Evolutionary conservation across 2,888 invertebrate species (phyloP).

Genomic region (Muschampia plurimacula): DNA sequence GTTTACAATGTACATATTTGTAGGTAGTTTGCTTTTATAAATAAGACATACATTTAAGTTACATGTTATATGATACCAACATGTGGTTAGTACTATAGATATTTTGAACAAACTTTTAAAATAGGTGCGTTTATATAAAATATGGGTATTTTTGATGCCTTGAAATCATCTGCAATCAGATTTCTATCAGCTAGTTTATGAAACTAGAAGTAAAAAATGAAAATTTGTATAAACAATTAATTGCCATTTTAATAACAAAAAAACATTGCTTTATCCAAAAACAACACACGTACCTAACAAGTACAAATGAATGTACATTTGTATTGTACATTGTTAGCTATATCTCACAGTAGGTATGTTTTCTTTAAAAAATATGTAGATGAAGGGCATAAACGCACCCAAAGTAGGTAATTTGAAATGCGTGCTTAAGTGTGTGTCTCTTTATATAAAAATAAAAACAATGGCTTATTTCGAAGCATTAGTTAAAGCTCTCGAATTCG

Average conservation of each 20-base stretch:
- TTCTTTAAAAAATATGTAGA: neutral
- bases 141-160: neutral
- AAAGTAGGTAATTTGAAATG: neutral
- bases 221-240: too few species aligned
- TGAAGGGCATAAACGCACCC: conserved; percentile 11
- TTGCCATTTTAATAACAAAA: too few species aligned
- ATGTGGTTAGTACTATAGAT: neutral
- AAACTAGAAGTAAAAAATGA: too few species aligned
- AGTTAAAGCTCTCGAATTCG: conserved; percentile 73
- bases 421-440: neutral
- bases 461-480: conserved; percentile 66
- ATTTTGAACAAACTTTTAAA: neutral
- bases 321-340: too few species aligned
- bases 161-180: neutral
- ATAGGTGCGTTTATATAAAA: conserved; percentile 15
- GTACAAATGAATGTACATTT: too few species aligned
- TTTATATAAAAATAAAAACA: conserved; percentile 34
- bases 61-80: neutral
- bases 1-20: conserved; percentile 13
- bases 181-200: too few species aligned
- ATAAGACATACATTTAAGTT: conserved; percentile 7
- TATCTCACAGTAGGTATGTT: too few species aligned
- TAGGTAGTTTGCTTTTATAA: conserved; percentile 4
- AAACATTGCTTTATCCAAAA: too few species aligned
- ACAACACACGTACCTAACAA: too few species aligned